These are phyloP conservation scores for Numenius arquata DNA, from an alignment of 2,113 vertebrate genomes.

Conservation along the genomic window DNA sequence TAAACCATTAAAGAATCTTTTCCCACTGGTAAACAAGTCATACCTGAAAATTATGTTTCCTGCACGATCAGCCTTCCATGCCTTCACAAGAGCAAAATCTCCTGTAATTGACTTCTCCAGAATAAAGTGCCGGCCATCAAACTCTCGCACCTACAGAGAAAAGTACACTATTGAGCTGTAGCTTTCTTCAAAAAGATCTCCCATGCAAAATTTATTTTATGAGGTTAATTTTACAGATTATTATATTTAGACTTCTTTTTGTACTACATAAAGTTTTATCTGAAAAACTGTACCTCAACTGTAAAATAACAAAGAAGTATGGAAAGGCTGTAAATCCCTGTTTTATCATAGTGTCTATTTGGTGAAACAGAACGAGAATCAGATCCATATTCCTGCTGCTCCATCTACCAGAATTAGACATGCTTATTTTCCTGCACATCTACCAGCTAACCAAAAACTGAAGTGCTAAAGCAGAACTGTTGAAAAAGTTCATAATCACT, in stretches of 20 bases:
- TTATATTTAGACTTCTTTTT: background rate
- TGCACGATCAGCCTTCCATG: constrained; percentile 94
- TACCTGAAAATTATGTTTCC: constrained; percentile 98
- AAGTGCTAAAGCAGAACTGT: background rate
- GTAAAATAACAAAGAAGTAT: background rate
- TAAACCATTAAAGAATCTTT: background rate
- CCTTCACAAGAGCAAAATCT: constrained; percentile 94
- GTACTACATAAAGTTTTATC: background rate
- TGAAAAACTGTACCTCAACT: background rate
- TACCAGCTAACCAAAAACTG: background rate
- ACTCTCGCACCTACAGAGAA: constrained; percentile 85
- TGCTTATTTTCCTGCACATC: background rate
- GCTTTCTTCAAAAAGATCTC: background rate
- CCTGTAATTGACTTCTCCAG: constrained; percentile 94
- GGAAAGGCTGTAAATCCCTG: background rate
- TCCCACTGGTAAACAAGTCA: background rate
- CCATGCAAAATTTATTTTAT: background rate
- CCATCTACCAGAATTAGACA: background rate
- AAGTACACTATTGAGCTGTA: background rate
- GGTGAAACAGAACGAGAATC: background rate
- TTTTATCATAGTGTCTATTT: background rate
- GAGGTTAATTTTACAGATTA: background rate
- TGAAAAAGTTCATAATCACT: background rate
- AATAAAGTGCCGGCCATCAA: constrained; percentile 88
- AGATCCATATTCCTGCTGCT: background rate